Evolutionary conservation across 2,113 vertebrate species (phyloP).

Genomic region (Paedocypris sp.): DNA sequence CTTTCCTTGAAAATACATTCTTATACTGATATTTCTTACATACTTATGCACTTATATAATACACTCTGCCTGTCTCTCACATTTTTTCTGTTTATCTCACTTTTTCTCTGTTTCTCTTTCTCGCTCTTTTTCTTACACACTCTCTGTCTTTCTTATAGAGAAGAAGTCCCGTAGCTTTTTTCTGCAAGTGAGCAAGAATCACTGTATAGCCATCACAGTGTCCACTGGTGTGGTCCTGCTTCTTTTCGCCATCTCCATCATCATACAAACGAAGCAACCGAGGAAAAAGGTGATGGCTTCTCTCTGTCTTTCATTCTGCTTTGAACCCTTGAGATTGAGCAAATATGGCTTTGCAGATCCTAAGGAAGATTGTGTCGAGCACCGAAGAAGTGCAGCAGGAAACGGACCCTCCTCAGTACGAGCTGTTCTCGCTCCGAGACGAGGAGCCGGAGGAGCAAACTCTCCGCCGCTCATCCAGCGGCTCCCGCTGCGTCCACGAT

Average conservation of each 20-base stretch:
- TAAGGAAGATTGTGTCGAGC: constrained; percentile 78
- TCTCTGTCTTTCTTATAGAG: constrained; percentile 55
- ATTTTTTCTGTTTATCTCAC: not conserved
- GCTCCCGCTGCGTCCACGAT: constrained; percentile 82
- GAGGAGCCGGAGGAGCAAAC: constrained; percentile 75
- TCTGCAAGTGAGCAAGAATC: constrained; percentile 82
- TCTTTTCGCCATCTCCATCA: constrained; percentile 82
- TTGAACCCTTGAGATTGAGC: too few species aligned
- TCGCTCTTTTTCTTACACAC: not conserved
- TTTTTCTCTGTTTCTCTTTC: not conserved
- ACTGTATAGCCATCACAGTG: constrained; percentile 82
- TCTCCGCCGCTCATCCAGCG: constrained; percentile 70
- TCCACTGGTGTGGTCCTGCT: constrained; percentile 84
- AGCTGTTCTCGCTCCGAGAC: constrained; percentile 81
- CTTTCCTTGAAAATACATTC: too few species aligned
- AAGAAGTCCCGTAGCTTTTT: constrained; percentile 76
- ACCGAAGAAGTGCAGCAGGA: constrained; percentile 80
- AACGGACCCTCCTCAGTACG: constrained; percentile 89
- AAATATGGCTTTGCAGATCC: too few species aligned
- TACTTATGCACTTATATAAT: too few species aligned
- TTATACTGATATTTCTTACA: too few species aligned
- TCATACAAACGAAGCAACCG: constrained; percentile 78
- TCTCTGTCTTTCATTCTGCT: too few species aligned
- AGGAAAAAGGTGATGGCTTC: constrained; percentile 27
- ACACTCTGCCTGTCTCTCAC: too few species aligned